Percentiles rank a stretch among this genome's conserved stretches.
Conservation (phyloP, 2,888 invertebrate species). For the Drosophila lacicola region DNA sequence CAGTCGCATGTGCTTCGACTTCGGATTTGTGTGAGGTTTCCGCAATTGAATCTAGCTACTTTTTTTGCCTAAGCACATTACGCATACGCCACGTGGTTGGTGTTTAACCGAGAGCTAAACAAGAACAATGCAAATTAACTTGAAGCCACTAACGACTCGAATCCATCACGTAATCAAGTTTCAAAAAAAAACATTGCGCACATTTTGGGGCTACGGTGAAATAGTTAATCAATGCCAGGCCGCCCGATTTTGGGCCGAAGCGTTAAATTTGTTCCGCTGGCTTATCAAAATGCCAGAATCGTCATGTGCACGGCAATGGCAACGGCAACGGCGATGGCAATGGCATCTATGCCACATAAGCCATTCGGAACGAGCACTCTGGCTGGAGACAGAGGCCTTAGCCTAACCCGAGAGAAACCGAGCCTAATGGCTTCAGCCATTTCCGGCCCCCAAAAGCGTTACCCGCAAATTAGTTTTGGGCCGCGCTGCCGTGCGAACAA, state of each 20-base stretch:
- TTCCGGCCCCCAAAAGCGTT: constrained; percentile 77
- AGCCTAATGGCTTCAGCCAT: constrained; percentile 76
- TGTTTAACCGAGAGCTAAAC: constrained; percentile 1
- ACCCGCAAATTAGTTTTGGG: constrained; percentile 76
- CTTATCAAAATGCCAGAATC: constrained; percentile 74
- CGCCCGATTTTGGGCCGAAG: constrained; percentile 9
- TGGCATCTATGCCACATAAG: constrained; percentile 45
- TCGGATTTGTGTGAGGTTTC: constrained; percentile 14
- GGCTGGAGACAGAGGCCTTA: constrained; percentile 27
- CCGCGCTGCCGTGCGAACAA: constrained; percentile 74
- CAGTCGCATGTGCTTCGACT: neutral
- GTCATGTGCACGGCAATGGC: constrained; percentile 64
- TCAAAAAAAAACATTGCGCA: constrained; percentile 45
- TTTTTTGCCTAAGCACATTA: constrained; percentile 31
- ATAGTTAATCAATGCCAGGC: constrained; percentile 76
- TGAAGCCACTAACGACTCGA: constrained; percentile 61
- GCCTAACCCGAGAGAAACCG: constrained; percentile 24
- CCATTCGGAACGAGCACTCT: constrained; percentile 44
- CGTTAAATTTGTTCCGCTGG: constrained; percentile 73
- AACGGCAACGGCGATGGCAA: constrained; percentile 27
- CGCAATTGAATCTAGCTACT: constrained; percentile 33
- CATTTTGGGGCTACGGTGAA: constrained; percentile 42
- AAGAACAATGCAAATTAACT: constrained; percentile 59
- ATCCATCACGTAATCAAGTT: constrained; percentile 77
- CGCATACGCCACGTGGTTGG: constrained; percentile 33